These are phyloP conservation scores for Hippocampus comes DNA, from an alignment of 2,113 vertebrate species.

Conservation along the genomic window DNA sequence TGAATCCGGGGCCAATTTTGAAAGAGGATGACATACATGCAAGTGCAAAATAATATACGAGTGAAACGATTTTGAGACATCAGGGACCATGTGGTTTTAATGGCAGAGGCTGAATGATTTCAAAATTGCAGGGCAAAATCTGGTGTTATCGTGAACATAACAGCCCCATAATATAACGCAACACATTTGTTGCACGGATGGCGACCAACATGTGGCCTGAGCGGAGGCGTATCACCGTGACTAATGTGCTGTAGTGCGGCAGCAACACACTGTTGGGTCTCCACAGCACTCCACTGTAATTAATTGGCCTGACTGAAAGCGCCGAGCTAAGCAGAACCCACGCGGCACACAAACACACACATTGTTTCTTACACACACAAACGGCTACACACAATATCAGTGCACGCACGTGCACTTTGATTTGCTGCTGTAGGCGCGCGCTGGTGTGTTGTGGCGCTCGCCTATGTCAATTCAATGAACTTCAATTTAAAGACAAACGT, in stretches of 20 bases:
- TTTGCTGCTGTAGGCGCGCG: not conserved
- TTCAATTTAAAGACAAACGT: not conserved
- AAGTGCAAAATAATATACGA: not conserved
- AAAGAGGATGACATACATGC: too few species aligned
- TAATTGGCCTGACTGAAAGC: slow-evolving; percentile 69
- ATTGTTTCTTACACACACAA: not conserved
- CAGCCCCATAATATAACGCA: not conserved
- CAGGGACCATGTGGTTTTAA: too few species aligned
- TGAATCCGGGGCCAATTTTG: not conserved
- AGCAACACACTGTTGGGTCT: slow-evolving; percentile 59
- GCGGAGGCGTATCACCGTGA: slow-evolving; percentile 39
- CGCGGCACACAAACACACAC: slow-evolving; percentile 33
- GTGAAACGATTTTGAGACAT: too few species aligned
- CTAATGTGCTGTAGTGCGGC: slow-evolving; percentile 31
- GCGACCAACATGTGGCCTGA: slow-evolving; percentile 48
- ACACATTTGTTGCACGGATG: slow-evolving; percentile 57
- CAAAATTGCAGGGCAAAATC: not conserved
- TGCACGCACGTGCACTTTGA: not conserved
- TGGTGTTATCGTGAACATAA: not conserved
- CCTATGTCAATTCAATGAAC: not conserved
- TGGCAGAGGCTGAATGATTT: too few species aligned
- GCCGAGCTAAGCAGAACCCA: slow-evolving; percentile 70
- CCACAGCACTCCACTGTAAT: slow-evolving; percentile 65
- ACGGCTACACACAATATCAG: slow-evolving; percentile 6
- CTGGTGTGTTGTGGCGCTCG: slow-evolving; percentile 1